Conservation (phyloP, 2,888 invertebrate species). For the Dinocampus coccinellae region DNA sequence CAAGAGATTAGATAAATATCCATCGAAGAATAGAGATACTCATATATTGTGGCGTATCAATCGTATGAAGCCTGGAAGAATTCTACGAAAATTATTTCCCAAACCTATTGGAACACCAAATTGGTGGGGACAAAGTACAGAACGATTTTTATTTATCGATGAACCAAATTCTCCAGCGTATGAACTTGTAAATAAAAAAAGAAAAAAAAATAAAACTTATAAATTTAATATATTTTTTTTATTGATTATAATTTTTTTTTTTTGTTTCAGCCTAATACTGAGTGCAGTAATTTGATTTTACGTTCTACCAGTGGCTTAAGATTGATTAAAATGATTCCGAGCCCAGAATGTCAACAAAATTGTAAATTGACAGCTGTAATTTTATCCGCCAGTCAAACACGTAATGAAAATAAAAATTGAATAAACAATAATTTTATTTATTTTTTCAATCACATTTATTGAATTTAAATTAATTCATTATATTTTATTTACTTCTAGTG, state of each 20-base stretch:
- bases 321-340: constrained; percentile 81
- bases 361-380: constrained; percentile 81
- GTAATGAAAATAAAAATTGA: constrained; percentile 74
- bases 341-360: constrained; percentile 79
- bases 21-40: constrained; percentile 52
- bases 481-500: constrained; percentile 70
- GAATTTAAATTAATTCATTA: not conserved
- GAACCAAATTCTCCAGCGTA: constrained; percentile 78
- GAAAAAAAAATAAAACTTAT: constrained; percentile 10
- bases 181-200: constrained; percentile 70
- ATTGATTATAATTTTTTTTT: constrained; percentile 16
- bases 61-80: constrained; percentile 80
- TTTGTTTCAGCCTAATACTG: constrained; percentile 77
- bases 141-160: constrained; percentile 83
- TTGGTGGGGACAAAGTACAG: constrained; percentile 82
- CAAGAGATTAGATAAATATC: constrained; percentile 51
- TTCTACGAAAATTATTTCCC: constrained; percentile 80
- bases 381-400: constrained; percentile 78
- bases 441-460: constrained; percentile 14
- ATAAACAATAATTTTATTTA: constrained; percentile 7
- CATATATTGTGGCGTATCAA: constrained; percentile 79
- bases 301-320: constrained; percentile 81
- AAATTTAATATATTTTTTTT: constrained; percentile 5
- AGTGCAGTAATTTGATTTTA: constrained; percentile 85
- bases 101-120: constrained; percentile 77